Evolutionary conservation across 2,888 invertebrate species (phyloP).

Genomic region (Acronicta leporina): DNA sequence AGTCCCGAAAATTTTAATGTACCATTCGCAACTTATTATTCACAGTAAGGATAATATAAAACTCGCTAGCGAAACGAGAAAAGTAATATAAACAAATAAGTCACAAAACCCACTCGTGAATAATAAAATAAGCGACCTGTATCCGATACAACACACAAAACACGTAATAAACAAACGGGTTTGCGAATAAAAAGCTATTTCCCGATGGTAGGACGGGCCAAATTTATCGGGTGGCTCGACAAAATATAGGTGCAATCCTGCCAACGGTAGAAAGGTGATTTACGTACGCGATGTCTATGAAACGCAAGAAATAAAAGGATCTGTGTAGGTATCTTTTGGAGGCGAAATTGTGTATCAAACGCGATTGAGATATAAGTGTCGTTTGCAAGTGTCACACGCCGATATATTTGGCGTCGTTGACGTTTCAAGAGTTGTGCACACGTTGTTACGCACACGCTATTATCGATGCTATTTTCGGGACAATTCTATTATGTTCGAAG

Average conservation of each 20-base stretch:
- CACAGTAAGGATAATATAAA: conserved; percentile 50
- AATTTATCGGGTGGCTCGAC: conserved; percentile 79
- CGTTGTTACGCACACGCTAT: conserved; percentile 52
- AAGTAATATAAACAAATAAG: conserved; percentile 62
- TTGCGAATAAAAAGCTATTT: conserved; percentile 80
- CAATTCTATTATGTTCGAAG: conserved; percentile 28
- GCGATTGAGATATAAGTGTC: conserved; percentile 56
- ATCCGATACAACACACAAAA: conserved; percentile 61
- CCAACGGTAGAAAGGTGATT: conserved; percentile 72
- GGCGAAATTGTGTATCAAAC: conserved; percentile 52
- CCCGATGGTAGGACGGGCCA: conserved; percentile 69
- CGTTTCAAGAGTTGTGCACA: conserved; percentile 51
- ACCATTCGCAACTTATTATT: conserved; percentile 50
- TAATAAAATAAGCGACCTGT: conserved; percentile 66
- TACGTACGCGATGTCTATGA: conserved; percentile 72
- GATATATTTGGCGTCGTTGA: conserved; percentile 46
- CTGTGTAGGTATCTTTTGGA: conserved; percentile 58
- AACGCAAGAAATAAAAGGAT: conserved; percentile 75
- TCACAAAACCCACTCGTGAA: conserved; percentile 62
- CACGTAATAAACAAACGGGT: conserved; percentile 75
- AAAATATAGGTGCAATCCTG: conserved; percentile 78
- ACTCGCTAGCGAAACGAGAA: conserved; percentile 53
- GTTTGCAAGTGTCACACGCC: conserved; percentile 53
- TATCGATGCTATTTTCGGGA: conserved; percentile 34
- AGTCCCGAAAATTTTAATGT: conserved; percentile 52